Percentiles rank a stretch among this genome's conserved stretches.
These are phyloP conservation scores for Cephalopholis sonnerati DNA, from an alignment of 2,113 vertebrate genomes.

Conservation along the genomic window DNA sequence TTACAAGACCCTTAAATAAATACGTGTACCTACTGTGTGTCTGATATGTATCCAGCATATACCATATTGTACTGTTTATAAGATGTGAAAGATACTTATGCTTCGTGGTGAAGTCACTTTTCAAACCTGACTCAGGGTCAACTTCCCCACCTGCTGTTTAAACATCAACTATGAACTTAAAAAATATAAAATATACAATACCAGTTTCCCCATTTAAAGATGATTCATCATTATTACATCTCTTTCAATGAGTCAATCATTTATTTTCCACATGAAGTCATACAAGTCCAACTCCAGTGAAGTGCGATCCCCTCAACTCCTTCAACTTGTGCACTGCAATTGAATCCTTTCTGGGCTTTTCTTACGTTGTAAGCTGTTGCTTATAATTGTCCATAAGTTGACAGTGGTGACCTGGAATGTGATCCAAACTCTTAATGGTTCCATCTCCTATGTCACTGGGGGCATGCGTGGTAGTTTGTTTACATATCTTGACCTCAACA, in stretches of 20 bases:
- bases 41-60: constrained; percentile 46
- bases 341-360: too few relatives aligned
- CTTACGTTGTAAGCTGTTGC: too few relatives aligned
- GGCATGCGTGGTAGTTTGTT: too few relatives aligned
- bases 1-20: constrained; percentile 58
- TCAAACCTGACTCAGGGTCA: constrained; percentile 1
- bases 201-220: background rate
- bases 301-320: too few relatives aligned
- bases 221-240: background rate
- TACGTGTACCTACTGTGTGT: constrained; percentile 54
- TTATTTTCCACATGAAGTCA: too few relatives aligned
- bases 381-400: too few relatives aligned
- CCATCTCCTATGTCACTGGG: too few relatives aligned
- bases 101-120: background rate
- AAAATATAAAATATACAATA: constrained; percentile 8
- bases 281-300: too few relatives aligned
- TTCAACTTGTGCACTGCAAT: too few relatives aligned
- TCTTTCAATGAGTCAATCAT: background rate
- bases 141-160: constrained; percentile 5
- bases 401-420: too few relatives aligned
- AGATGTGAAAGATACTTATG: constrained; percentile 19
- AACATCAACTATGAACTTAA: constrained; percentile 1
- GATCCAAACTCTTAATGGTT: too few relatives aligned
- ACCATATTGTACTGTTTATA: constrained; percentile 49
- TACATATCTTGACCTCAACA: too few relatives aligned